Base-by-base conservation (phyloP, 2,888 invertebrate species). In the Gonocerus acuteangulatus region DNA sequence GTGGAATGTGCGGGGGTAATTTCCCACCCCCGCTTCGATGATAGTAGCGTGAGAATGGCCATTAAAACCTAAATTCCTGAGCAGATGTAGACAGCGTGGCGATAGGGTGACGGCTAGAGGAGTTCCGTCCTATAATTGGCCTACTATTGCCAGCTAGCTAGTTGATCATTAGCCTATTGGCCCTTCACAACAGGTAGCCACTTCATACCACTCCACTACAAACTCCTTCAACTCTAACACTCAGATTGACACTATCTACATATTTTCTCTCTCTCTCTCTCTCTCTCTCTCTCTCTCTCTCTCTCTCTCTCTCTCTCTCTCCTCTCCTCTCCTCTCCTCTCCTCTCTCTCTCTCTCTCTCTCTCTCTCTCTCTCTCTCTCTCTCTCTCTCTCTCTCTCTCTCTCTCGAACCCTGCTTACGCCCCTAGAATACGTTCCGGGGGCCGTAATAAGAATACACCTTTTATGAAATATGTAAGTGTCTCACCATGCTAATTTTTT, bases 151-250 rank as follows among this genome's bases (percentile, higher is more conserved):
- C 9, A 27, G 49, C 2, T 13, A 16, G 32, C 6, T 4, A 16
- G n/a, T 16, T 42, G 42, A 4, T 48, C 32, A 51, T 51, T 15
- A 51, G 36, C 18, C 51, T 34, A 51, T 34, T 51, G 51, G 18
- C n/a, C 32, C 3, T 39, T n/a, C 13, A 11, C 52, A 54, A 54
- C 54, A 54, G 54, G 54, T 54, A 42, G 54, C 54, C 54, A 54
- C 54, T 54, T 34, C 51, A 34, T 16, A 42, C n/a, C n/a, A 42
- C 42, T 42, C 42, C 42, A 42, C 42, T 16, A 34, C 11, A 27
- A 27, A 32, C 32, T 51, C 51, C 51, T 27, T 27, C 27, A 27
- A 27, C 27, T 27, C 27, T 27, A 27, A 27, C 27, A 27, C 27
- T 6, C 27, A 9, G 9, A 27, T 9, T 4, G 27, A 6, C 27